Evolutionary conservation across 2,888 invertebrate species (phyloP).

Genomic region (Troides aeacus): DNA sequence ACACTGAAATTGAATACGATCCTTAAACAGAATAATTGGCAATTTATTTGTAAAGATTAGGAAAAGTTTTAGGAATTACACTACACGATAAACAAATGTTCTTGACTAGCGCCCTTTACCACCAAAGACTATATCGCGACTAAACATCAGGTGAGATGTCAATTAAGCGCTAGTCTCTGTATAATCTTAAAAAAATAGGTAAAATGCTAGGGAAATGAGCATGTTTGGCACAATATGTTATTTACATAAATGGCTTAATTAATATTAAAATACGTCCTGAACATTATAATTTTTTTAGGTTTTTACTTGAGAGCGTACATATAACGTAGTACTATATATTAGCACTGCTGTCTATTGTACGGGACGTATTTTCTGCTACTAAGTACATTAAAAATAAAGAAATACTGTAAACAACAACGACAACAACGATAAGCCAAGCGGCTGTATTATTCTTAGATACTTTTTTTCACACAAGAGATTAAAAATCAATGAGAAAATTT

Average conservation of each 20-base stretch:
- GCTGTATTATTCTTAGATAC: neutral
- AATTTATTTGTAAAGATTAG: neutral
- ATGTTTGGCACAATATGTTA: conserved; percentile 26
- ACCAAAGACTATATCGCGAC: no score
- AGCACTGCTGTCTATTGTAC: conserved; percentile 6
- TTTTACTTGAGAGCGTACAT: neutral
- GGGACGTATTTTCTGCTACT: conserved; percentile 15
- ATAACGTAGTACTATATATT: neutral
- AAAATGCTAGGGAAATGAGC: conserved; percentile 29
- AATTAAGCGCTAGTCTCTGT: no score
- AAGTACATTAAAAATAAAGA: conserved; percentile 25
- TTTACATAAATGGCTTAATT: conserved; percentile 20
- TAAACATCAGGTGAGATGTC: no score
- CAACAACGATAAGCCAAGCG: neutral
- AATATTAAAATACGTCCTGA: conserved; percentile 14
- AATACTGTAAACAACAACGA: conserved; percentile 9
- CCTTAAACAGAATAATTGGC: neutral
- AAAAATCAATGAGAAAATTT: neutral
- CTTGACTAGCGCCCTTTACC: no score
- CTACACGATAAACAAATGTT: neutral
- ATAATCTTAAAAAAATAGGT: conserved; percentile 12
- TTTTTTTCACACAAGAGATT: neutral
- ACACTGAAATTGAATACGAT: conserved; percentile 21
- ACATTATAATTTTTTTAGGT: conserved; percentile 10
- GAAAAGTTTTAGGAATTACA: neutral